Percentiles rank a stretch among this genome's conserved stretches.
phyloP scores from a whole-genome alignment of 2,888 invertebrate genomes.

The Mesorhabditis sp. region DNA sequence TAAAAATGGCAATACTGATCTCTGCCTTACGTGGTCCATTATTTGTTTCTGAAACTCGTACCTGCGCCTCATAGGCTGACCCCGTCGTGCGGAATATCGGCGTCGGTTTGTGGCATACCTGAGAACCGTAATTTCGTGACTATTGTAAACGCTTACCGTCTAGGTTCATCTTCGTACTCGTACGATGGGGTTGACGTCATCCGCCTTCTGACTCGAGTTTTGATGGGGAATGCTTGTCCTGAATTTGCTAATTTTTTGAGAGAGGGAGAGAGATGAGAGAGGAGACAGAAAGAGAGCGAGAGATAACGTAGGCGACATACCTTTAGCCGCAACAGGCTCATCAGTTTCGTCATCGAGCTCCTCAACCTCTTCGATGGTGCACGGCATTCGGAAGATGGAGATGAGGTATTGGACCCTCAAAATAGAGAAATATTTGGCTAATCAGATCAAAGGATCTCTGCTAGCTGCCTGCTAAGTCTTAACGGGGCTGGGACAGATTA shows the following conservation, averaged over 20 bases:
- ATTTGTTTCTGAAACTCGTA: background rate
- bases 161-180: background rate
- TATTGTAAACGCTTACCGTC: background rate
- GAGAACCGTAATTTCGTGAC: background rate
- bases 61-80: background rate
- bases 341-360: too few relatives aligned
- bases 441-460: too few relatives aligned
- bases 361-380: conserved; percentile 7
- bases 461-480: too few relatives aligned
- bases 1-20: background rate
- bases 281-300: too few relatives aligned
- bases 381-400: conserved; percentile 38
- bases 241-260: background rate
- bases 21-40: background rate
- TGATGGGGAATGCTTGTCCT: background rate
- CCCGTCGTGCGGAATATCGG: background rate
- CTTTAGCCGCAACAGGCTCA: too few relatives aligned
- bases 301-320: too few relatives aligned
- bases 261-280: too few relatives aligned
- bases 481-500: too few relatives aligned
- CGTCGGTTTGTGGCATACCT: background rate
- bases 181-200: background rate
- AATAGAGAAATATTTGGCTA: conserved; percentile 2
- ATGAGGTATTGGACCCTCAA: conserved; percentile 48
- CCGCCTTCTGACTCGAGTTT: background rate